A percentile compares a stretch with the other conserved stretches of the same genome.
These are phyloP conservation scores for Homarus gammarus DNA, from an alignment of 2,888 invertebrate genomes.

Conservation along the genomic window DNA sequence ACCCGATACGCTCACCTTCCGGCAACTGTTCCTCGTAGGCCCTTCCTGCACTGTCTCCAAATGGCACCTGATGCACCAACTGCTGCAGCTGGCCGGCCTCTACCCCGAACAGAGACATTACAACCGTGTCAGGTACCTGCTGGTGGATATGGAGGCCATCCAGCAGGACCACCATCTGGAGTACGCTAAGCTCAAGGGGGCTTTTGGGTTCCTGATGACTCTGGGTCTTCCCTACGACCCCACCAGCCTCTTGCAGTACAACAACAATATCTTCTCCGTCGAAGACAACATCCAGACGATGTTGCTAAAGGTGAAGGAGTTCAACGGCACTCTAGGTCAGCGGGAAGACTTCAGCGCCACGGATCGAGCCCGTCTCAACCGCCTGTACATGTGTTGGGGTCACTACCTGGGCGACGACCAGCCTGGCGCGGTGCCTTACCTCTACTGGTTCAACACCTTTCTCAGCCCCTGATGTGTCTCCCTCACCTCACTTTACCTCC, in stretches of 20 bases:
- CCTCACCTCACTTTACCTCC: too few species aligned
- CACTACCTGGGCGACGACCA: conserved; percentile 35
- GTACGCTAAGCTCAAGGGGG: background rate
- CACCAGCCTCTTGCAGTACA: conserved; percentile 99
- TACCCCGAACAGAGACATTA: too few species aligned
- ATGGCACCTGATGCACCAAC: too few species aligned
- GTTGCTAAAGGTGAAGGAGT: background rate
- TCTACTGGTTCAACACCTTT: too few species aligned
- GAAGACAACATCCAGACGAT: conserved; percentile 77
- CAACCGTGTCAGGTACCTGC: too few species aligned
- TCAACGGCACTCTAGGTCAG: background rate
- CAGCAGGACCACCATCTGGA: background rate
- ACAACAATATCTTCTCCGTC: conserved; percentile 97
- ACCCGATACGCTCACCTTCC: too few species aligned
- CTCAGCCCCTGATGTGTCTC: too few species aligned
- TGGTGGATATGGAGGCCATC: too few species aligned
- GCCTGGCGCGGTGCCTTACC: background rate
- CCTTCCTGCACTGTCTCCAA: too few species aligned
- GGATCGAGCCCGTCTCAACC: conserved; percentile 11
- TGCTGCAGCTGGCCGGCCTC: too few species aligned
- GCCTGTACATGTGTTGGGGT: background rate
- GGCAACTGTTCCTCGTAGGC: too few species aligned
- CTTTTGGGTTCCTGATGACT: background rate
- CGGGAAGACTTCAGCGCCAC: background rate
- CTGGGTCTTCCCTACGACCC: conserved; percentile 95